Conservation (phyloP, 2,797 vertebrate genomes). For the Tenualosa thibaudeaui region DNA sequence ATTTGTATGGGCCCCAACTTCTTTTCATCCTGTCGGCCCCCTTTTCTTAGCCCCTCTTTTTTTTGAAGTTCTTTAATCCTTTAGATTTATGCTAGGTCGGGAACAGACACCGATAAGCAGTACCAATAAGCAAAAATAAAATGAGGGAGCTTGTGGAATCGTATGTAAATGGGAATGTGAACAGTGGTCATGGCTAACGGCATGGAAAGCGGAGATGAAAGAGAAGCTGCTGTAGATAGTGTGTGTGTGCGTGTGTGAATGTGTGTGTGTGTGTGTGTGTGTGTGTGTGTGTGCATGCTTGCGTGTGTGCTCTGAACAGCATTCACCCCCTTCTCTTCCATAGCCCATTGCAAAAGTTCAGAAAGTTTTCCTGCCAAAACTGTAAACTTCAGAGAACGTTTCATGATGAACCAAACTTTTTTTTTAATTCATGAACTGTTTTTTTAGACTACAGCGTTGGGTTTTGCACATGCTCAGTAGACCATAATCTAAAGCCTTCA, state of each 20-base stretch:
- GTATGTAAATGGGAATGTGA: slow-evolving; percentile 35
- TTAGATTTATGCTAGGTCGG: slow-evolving; percentile 66
- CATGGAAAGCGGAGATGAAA: slow-evolving; percentile 62
- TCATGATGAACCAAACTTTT: neutral
- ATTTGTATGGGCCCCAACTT: slow-evolving; percentile 74
- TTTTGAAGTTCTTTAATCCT: slow-evolving; percentile 76
- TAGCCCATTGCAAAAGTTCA: slow-evolving; percentile 26
- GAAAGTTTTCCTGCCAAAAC: slow-evolving; percentile 32
- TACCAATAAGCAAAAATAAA: slow-evolving; percentile 55
- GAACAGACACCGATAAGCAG: slow-evolving; percentile 72
- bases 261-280: slow-evolving; percentile 51
- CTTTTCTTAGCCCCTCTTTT: slow-evolving; percentile 38
- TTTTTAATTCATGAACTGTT: neutral
- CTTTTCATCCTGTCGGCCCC: slow-evolving; percentile 72
- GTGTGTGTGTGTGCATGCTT: slow-evolving; percentile 49
- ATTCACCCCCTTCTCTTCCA: slow-evolving; percentile 9
- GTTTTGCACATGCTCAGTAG: slow-evolving; percentile 1
- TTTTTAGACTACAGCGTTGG: neutral
- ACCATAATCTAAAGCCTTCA: neutral
- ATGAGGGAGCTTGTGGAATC: slow-evolving; percentile 38
- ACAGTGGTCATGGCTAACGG: slow-evolving; percentile 59
- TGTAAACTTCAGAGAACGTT: slow-evolving; percentile 8
- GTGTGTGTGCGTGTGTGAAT: slow-evolving; percentile 32
- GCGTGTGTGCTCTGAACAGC: neutral
- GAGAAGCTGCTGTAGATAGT: slow-evolving; percentile 53